Conservation (phyloP, 2,888 invertebrate genomes). For the Pristionchus exspectatus region DNA sequence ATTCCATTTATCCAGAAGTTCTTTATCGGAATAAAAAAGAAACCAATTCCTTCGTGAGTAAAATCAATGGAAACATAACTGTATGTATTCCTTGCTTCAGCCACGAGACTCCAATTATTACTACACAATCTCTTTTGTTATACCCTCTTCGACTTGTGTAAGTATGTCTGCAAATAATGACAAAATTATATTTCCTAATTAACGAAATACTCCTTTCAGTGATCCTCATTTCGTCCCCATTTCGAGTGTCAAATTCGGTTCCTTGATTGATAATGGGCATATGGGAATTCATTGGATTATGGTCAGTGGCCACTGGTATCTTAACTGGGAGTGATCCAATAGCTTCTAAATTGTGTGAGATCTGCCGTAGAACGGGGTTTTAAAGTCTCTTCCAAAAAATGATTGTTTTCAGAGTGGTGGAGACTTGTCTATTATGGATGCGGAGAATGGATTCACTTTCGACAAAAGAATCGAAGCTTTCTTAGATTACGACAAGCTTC, state of each 20-base stretch:
- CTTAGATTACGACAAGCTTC: constrained; percentile 7
- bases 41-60: neutral
- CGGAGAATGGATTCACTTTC: neutral
- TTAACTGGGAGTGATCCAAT: no score
- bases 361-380: no score
- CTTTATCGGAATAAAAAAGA: neutral
- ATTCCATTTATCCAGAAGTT: neutral
- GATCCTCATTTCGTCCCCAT: neutral
- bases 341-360: no score
- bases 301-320: no score
- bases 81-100: neutral
- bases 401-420: no score
- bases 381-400: no score
- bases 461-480: neutral
- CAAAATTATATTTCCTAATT: neutral
- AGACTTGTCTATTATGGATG: neutral
- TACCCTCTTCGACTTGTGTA: neutral
- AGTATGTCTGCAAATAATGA: neutral
- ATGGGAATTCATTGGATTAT: neutral
- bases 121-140: neutral
- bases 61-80: neutral
- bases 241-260: neutral
- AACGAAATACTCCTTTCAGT: neutral
- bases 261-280: neutral
- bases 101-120: neutral